phyloP scores from a whole-genome alignment of 2,888 invertebrate genomes.

The Magallana nippona region DNA sequence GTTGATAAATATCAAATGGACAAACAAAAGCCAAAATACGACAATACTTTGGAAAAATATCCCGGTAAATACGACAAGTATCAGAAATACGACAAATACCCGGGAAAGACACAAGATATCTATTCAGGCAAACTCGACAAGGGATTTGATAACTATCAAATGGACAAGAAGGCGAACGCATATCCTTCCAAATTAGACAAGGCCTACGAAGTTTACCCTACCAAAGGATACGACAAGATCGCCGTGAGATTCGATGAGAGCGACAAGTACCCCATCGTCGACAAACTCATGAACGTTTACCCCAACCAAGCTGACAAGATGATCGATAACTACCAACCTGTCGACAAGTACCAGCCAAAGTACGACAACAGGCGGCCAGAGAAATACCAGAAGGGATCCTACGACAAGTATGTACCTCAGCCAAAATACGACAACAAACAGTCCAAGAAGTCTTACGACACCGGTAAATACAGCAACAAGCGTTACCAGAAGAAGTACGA shows the following conservation, averaged over 20 bases:
- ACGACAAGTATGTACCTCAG: constrained; percentile 1
- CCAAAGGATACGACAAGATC: neutral
- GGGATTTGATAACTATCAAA: neutral
- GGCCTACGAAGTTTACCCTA: neutral
- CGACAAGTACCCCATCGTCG: constrained; percentile 16
- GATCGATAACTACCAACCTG: neutral
- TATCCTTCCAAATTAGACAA: neutral
- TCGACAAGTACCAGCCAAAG: constrained; percentile 1
- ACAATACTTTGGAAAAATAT: neutral
- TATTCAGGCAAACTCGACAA: neutral
- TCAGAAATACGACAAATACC: too few relatives aligned
- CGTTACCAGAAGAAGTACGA: neutral
- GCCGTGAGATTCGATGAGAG: neutral
- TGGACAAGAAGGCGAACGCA: neutral
- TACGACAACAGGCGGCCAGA: neutral
- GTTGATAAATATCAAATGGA: neutral
- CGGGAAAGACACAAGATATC: neutral
- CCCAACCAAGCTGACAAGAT: neutral
- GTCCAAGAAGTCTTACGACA: constrained; percentile 28
- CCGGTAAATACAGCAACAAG: neutral
- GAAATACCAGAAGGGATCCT: constrained; percentile 16
- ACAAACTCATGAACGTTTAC: neutral
- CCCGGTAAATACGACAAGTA: too few relatives aligned
- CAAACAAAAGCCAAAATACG: constrained; percentile 1
- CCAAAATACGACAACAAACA: neutral